These are phyloP conservation scores for Pocillopora verrucosa DNA, from an alignment of 64 coral and sea anemone species.

Conservation along the genomic window DNA sequence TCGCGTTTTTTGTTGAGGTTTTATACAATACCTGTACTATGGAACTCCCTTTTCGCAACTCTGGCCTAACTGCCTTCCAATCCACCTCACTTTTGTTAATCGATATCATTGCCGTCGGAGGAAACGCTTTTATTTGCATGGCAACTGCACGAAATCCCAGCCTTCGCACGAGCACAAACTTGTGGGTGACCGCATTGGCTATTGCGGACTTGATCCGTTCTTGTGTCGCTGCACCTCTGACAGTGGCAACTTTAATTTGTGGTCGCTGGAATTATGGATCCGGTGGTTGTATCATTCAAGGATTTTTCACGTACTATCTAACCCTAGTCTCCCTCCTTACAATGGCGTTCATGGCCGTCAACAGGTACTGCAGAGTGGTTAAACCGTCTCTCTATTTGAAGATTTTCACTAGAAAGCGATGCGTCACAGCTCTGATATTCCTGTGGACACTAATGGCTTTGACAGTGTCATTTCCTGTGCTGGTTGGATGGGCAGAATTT, in stretches of 20 bases:
- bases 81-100: constrained; percentile 49
- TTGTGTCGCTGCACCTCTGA: constrained; percentile 54
- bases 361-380: constrained; percentile 83
- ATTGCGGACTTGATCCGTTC: constrained; percentile 71
- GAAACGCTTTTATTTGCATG: constrained; percentile 69
- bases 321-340: constrained; percentile 70
- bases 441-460: constrained; percentile 31
- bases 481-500: constrained; percentile 49
- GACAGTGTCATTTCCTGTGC: constrained; percentile 2
- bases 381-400: constrained; percentile 73
- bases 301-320: constrained; percentile 68
- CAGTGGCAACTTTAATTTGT: constrained; percentile 47
- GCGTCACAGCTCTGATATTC: not conserved
- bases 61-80: not conserved
- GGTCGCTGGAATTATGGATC: constrained; percentile 73
- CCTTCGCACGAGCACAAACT: constrained; percentile 69
- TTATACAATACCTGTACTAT: not conserved
- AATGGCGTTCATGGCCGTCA: constrained; percentile 79
- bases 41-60: not conserved
- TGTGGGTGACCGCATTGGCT: constrained; percentile 77
- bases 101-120: constrained; percentile 45
- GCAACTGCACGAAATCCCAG: constrained; percentile 57
- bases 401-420: constrained; percentile 35
- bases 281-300: constrained; percentile 52
- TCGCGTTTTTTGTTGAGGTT: too few relatives aligned